Evolutionary conservation across 1,140 invertebrate genomes (phyloP).

Genomic region (Radopholus similis): DNA sequence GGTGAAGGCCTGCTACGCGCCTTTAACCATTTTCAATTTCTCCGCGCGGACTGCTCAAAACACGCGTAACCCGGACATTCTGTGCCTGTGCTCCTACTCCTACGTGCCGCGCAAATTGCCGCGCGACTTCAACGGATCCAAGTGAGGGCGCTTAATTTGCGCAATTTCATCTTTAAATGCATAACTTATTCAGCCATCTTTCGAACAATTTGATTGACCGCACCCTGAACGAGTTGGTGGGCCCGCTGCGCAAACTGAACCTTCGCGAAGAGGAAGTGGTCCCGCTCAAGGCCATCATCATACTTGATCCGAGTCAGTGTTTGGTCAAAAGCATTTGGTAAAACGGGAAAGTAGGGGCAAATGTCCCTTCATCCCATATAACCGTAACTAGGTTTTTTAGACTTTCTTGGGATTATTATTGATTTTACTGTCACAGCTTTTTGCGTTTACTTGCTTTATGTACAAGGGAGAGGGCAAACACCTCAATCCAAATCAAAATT

Average conservation of each 20-base stretch:
- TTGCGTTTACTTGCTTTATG: too few relatives aligned
- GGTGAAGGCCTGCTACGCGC: conserved; percentile 55
- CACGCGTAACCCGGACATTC: conserved; percentile 58
- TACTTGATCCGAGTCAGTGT: conserved; percentile 56
- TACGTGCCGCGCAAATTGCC: conserved; percentile 56
- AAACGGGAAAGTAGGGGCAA: not conserved
- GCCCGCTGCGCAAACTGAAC: conserved; percentile 51
- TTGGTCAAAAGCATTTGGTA: not conserved
- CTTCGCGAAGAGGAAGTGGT: conserved; percentile 58
- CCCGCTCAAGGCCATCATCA: conserved; percentile 58
- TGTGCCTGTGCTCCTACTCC: conserved; percentile 52
- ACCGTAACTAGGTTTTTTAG: not conserved
- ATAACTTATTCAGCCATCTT: conserved; percentile 49
- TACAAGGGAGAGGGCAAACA: too few relatives aligned
- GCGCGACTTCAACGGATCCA: conserved; percentile 53
- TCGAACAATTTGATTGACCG: conserved; percentile 58
- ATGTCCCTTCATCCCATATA: not conserved
- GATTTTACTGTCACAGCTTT: too few relatives aligned
- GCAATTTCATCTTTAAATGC: not conserved
- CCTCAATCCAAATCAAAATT: too few relatives aligned
- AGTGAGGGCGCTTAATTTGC: conserved; percentile 38
- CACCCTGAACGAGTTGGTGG: conserved; percentile 57
- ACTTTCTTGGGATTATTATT: not conserved
- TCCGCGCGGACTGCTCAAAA: conserved; percentile 59
- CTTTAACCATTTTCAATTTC: conserved; percentile 59